Percentiles rank a stretch among this genome's conserved stretches.
phyloP scores from a whole-genome alignment of 2,113 vertebrate species.

The Scatophagus argus region DNA sequence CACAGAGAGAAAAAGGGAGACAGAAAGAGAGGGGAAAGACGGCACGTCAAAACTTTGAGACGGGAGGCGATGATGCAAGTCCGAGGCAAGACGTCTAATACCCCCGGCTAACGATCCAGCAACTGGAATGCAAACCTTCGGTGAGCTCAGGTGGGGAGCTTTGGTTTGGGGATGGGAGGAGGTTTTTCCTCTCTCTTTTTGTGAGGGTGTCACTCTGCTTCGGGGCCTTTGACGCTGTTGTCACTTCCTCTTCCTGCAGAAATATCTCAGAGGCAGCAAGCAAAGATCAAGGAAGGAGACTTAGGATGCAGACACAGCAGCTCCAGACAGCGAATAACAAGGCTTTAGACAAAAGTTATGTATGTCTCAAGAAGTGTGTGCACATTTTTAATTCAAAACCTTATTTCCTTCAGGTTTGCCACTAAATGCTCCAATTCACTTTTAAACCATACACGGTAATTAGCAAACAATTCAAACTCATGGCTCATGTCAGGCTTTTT shows the following conservation, averaged over 20 bases:
- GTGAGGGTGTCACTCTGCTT: constrained; percentile 36
- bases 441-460: not conserved
- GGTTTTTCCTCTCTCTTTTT: constrained; percentile 2
- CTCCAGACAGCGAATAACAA: not conserved
- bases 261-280: constrained; percentile 17
- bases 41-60: constrained; percentile 65
- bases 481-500: not conserved
- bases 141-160: constrained; percentile 68
- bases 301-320: constrained; percentile 6
- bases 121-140: constrained; percentile 79
- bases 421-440: not conserved
- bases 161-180: not conserved
- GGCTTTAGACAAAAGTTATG: not conserved
- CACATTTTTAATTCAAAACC: no score
- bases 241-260: constrained; percentile 48
- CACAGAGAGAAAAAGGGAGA: constrained; percentile 56
- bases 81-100: constrained; percentile 78
- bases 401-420: not conserved
- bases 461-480: not conserved
- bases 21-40: constrained; percentile 43
- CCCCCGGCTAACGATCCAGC: constrained; percentile 75
- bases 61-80: constrained; percentile 81
- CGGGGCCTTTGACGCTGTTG: constrained; percentile 37
- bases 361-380: not conserved
- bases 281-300: constrained; percentile 46